A percentile compares a stretch with the other conserved stretches of the same genome.
Conservation (phyloP, 2,113 vertebrate genomes). For the Camelus bactrianus region DNA sequence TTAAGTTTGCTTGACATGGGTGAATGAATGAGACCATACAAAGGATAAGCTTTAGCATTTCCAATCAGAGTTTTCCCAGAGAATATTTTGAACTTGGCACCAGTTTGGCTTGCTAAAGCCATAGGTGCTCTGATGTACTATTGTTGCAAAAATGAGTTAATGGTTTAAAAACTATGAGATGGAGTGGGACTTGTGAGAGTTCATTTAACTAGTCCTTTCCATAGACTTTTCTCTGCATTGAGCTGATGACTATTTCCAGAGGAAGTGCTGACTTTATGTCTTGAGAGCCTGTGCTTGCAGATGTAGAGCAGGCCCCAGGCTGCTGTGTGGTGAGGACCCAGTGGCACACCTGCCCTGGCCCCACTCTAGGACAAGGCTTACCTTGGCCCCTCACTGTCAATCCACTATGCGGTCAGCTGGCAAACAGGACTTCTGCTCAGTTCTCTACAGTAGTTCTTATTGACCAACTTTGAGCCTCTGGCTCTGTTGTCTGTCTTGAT, state of each 20-base stretch:
- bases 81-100: slow-evolving; percentile 11
- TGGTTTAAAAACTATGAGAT: not conserved
- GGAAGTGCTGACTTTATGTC: not conserved
- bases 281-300: not conserved
- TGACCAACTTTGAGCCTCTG: not conserved
- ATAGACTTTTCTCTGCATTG: not conserved
- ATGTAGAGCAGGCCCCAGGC: not conserved
- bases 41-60: slow-evolving; percentile 39
- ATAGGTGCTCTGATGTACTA: not conserved
- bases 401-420: too few species aligned
- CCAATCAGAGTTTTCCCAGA: slow-evolving; percentile 3
- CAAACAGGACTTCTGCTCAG: not conserved
- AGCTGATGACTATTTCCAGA: not conserved
- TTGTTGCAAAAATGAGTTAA: not conserved
- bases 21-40: slow-evolving; percentile 11
- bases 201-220: not conserved
- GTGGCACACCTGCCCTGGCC: not conserved
- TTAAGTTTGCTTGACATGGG: not conserved
- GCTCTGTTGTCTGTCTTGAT: not conserved
- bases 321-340: not conserved
- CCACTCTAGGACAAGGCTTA: too few species aligned
- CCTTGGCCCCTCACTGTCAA: not conserved
- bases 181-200: not conserved
- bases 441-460: not conserved
- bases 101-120: not conserved